A percentile compares a stretch with the other conserved stretches of the same genome.
phyloP scores from a whole-genome alignment of 2,797 vertebrate genomes.

The Hydrolagus colliei region DNA sequence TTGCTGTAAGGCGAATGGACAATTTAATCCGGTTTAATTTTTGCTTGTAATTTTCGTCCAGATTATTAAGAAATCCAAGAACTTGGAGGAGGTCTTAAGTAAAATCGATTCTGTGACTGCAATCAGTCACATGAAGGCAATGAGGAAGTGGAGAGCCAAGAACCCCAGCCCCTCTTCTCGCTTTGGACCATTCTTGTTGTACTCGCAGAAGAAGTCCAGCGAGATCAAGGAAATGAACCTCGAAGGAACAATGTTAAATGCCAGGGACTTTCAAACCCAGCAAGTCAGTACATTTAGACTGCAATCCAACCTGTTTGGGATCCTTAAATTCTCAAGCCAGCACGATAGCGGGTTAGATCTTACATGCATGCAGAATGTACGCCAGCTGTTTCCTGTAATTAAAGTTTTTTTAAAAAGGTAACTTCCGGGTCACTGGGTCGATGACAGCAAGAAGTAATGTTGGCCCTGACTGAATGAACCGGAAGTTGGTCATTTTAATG shows the following conservation, averaged over 20 bases:
- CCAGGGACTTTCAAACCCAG: constrained; percentile 53
- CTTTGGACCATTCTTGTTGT: constrained; percentile 74
- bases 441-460: too few species aligned
- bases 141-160: constrained; percentile 74
- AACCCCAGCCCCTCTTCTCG: constrained; percentile 50
- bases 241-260: constrained; percentile 38
- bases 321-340: too few species aligned
- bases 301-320: too few species aligned
- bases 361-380: too few species aligned
- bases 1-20: too few species aligned
- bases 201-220: constrained; percentile 72
- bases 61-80: constrained; percentile 76
- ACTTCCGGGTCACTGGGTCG: too few species aligned
- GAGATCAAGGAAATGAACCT: constrained; percentile 53
- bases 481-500: too few species aligned
- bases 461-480: too few species aligned
- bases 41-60: constrained; percentile 40
- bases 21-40: not conserved
- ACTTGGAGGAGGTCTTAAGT: constrained; percentile 69
- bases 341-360: too few species aligned
- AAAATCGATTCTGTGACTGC: constrained; percentile 67
- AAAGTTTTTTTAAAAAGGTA: too few species aligned
- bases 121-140: constrained; percentile 60
- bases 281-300: constrained; percentile 55
- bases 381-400: too few species aligned